Evolutionary conservation across 2,888 invertebrate species (phyloP).

Genomic region (Ptychoptera albimana): DNA sequence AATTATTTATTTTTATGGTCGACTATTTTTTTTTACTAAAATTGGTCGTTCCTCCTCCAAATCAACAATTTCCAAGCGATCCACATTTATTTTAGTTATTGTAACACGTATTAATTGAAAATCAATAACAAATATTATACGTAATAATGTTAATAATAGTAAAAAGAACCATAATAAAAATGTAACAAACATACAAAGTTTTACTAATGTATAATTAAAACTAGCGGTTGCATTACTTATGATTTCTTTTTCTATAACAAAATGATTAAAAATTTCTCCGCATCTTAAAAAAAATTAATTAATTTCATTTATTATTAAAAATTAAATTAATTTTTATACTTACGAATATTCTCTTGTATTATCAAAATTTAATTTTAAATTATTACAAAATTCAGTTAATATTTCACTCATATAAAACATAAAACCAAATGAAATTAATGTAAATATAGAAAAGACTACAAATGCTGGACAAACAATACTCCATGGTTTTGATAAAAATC

Average conservation of each 20-base stretch:
- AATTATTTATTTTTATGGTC: background rate
- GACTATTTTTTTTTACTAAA: background rate
- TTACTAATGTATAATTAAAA: background rate
- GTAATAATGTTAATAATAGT: background rate
- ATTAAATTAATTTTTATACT: background rate
- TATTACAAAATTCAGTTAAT: background rate
- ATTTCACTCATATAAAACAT: background rate
- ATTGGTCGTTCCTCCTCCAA: background rate
- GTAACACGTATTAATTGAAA: slow-evolving; percentile 2
- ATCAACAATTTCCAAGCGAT: background rate
- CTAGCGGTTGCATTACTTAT: background rate
- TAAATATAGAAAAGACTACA: background rate
- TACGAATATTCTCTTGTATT: background rate
- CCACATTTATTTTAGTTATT: background rate
- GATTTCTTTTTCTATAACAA: background rate
- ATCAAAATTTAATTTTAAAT: background rate
- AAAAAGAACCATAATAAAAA: background rate
- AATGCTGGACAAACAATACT: background rate
- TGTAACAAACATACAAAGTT: background rate
- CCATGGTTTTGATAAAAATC: background rate
- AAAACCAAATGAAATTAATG: background rate
- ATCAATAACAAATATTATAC: slow-evolving; percentile 2
- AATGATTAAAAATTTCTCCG: background rate
- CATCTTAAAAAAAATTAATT: background rate
- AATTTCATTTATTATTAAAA: background rate